Evolutionary conservation across 1,140 invertebrate species (phyloP).

Genomic region (Drosophila persimilis): DNA sequence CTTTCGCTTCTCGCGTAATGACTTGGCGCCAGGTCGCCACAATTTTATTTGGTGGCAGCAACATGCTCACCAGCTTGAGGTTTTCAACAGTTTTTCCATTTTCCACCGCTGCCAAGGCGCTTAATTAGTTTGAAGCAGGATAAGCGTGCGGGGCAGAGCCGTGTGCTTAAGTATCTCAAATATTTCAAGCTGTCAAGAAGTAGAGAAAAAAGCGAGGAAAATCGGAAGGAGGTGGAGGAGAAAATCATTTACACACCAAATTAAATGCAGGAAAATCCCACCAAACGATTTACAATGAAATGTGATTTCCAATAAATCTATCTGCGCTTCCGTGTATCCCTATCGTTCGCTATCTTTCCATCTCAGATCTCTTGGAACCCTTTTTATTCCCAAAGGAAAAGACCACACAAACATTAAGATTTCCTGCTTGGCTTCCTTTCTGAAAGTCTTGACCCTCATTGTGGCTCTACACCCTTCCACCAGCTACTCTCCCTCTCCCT

Average conservation of each 20-base stretch:
- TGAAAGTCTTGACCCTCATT: constrained; percentile 46
- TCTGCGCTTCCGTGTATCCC: not conserved
- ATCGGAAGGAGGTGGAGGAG: not conserved
- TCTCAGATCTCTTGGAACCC: constrained; percentile 38
- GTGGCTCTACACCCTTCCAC: not conserved
- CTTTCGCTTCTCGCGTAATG: constrained; percentile 14
- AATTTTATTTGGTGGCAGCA: constrained; percentile 13
- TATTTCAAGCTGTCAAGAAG: constrained; percentile 59
- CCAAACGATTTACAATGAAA: not conserved
- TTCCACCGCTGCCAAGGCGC: constrained; percentile 26
- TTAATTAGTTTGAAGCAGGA: constrained; percentile 48
- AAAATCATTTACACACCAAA: not conserved
- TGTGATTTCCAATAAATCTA: constrained; percentile 3
- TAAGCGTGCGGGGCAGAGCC: constrained; percentile 28
- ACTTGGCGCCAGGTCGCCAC: constrained; percentile 31
- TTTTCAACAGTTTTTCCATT: constrained; percentile 21
- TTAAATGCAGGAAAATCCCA: not conserved
- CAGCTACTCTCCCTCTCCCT: constrained; percentile 16
- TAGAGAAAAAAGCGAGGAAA: too few relatives aligned
- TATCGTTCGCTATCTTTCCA: constrained; percentile 3
- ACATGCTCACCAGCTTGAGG: constrained; percentile 39
- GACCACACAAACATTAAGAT: constrained; percentile 48
- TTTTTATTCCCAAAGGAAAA: constrained; percentile 31
- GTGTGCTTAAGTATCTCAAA: constrained; percentile 54
- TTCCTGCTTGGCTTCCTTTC: constrained; percentile 50